These are phyloP conservation scores for Pseudochirops cupreus DNA, from an alignment of 2,797 vertebrate genomes.

Conservation along the genomic window DNA sequence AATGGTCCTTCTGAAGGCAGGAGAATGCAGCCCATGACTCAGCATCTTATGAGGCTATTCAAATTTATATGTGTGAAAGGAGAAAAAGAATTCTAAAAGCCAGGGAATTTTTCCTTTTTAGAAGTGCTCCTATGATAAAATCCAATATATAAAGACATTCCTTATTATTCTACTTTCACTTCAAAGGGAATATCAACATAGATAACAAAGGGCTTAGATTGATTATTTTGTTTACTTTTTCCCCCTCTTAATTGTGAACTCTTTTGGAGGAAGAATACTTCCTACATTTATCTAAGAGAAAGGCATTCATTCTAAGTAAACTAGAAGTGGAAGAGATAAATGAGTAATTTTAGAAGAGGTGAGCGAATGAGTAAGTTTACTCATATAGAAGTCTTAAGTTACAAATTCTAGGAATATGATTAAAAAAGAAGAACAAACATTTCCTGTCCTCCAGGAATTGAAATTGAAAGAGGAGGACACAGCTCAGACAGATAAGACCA, in stretches of 20 bases:
- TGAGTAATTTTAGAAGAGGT: not conserved
- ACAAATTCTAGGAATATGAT: not conserved
- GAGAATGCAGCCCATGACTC: not conserved
- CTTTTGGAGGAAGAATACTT: not conserved
- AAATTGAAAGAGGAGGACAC: not conserved
- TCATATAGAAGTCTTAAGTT: not conserved
- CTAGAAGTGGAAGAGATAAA: not conserved
- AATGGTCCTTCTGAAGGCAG: not conserved
- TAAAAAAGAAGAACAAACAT: not conserved
- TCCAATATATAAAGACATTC: not conserved
- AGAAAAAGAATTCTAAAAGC: not conserved
- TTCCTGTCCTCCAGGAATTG: not conserved
- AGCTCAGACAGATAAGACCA: not conserved
- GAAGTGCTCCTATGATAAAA: not conserved
- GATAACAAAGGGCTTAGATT: not conserved
- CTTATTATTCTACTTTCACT: not conserved
- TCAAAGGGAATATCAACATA: not conserved
- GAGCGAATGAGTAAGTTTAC: not conserved
- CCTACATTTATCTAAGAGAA: not conserved
- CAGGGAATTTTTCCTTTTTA: not conserved
- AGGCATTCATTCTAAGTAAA: not conserved
- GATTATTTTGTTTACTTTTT: not conserved
- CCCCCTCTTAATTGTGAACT: not conserved
- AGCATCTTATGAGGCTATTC: not conserved
- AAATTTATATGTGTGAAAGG: not conserved